phyloP scores from a whole-genome alignment of 2,113 vertebrate genomes.

The Cyprinus carpio region DNA sequence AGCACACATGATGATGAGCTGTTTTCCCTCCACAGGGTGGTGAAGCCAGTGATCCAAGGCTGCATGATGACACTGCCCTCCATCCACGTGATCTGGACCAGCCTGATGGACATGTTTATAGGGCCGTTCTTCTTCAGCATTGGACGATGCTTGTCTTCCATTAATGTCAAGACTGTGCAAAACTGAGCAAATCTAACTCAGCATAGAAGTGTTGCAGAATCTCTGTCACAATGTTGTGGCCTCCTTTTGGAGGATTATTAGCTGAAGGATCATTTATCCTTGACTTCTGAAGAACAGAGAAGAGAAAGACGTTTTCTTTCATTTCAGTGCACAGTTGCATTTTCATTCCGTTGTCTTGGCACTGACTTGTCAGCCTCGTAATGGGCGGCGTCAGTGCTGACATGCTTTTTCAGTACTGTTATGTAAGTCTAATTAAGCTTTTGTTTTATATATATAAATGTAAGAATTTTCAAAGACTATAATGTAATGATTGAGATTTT shows the following conservation, averaged over 20 bases:
- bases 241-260: background rate
- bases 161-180: slow-evolving; percentile 65
- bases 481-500: slow-evolving; percentile 19
- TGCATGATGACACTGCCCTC: slow-evolving; percentile 85
- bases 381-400: background rate
- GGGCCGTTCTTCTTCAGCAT: slow-evolving; percentile 80
- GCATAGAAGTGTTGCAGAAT: slow-evolving; percentile 4
- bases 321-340: slow-evolving; percentile 15
- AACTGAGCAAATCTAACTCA: slow-evolving; percentile 48
- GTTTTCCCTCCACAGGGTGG: slow-evolving; percentile 76
- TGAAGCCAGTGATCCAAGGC: slow-evolving; percentile 86
- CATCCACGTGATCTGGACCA: slow-evolving; percentile 83
- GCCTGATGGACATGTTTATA: slow-evolving; percentile 78
- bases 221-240: background rate
- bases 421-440: slow-evolving; percentile 39
- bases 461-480: background rate
- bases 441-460: slow-evolving; percentile 40
- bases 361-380: background rate
- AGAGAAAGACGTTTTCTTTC: slow-evolving; percentile 4
- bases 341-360: background rate
- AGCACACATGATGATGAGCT: background rate
- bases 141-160: slow-evolving; percentile 79
- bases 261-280: slow-evolving; percentile 14
- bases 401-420: slow-evolving; percentile 6
- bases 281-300: slow-evolving; percentile 8